Evolutionary conservation across 2,888 invertebrate species (phyloP).

Genomic region (Crocallis elinguaria): DNA sequence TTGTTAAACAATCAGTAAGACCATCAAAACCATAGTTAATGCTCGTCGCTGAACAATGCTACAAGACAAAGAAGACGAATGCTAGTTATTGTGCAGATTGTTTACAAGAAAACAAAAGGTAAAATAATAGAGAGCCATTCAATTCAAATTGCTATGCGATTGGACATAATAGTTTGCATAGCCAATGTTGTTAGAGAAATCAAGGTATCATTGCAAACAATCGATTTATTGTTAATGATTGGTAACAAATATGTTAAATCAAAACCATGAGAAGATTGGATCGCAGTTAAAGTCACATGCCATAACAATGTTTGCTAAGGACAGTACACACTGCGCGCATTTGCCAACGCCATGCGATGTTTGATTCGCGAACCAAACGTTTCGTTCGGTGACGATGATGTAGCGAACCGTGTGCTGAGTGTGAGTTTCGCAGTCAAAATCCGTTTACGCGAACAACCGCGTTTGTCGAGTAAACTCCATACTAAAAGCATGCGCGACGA

Average conservation of each 20-base stretch:
- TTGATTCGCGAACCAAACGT: too few relatives aligned
- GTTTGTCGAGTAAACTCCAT: too few relatives aligned
- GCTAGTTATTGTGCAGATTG: conserved; percentile 19
- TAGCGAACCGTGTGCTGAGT: too few relatives aligned
- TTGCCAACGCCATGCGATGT: too few relatives aligned
- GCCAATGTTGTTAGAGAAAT: conserved; percentile 28
- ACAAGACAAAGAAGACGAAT: conserved; percentile 4
- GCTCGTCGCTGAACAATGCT: not conserved
- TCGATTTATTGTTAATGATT: conserved; percentile 33
- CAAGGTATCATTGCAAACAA: conserved; percentile 30
- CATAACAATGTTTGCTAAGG: conserved; percentile 14
- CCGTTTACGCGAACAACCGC: too few relatives aligned
- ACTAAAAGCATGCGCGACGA: too few relatives aligned
- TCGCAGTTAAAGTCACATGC: conserved; percentile 6
- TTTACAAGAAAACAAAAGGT: conserved; percentile 42
- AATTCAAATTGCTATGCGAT: conserved; percentile 40
- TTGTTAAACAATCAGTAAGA: too few relatives aligned
- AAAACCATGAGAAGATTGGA: conserved; percentile 4
- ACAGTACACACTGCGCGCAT: too few relatives aligned
- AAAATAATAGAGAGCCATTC: conserved; percentile 34
- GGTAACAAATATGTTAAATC: conserved; percentile 12
- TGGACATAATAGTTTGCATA: conserved; percentile 32
- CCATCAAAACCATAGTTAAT: not conserved
- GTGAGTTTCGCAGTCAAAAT: too few relatives aligned
- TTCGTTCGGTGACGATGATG: too few relatives aligned